Evolutionary conservation across 2,113 vertebrate species (phyloP).

Genomic region (Pongo pygmaeus): DNA sequence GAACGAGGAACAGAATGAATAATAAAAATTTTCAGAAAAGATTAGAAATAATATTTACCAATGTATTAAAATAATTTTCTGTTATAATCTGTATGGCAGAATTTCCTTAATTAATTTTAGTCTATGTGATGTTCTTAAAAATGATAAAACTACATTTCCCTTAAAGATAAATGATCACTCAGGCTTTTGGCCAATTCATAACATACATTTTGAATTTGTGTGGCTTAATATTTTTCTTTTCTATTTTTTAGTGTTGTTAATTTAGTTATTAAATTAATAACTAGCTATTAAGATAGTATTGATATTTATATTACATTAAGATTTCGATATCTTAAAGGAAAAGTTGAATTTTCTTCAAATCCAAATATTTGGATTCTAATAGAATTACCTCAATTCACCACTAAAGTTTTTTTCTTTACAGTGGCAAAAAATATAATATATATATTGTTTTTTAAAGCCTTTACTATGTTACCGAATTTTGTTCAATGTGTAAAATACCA

Average conservation of each 20-base stretch:
- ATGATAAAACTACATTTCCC: not conserved
- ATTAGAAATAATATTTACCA: not conserved
- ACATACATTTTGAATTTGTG: not conserved
- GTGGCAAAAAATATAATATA: no score
- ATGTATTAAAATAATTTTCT: not conserved
- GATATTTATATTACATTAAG: not conserved
- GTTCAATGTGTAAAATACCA: not conserved
- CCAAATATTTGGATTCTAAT: conserved; percentile 1
- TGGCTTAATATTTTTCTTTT: not conserved
- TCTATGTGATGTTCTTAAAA: not conserved
- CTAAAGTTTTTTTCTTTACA: not conserved
- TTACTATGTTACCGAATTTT: not conserved
- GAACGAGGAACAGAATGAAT: not conserved
- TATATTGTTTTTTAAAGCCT: not conserved
- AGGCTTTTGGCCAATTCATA: not conserved
- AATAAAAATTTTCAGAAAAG: not conserved
- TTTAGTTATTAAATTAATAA: conserved; percentile 1
- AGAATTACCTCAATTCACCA: not conserved
- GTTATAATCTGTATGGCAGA: not conserved
- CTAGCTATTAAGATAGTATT: not conserved
- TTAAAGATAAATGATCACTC: not conserved
- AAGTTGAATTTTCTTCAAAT: not conserved
- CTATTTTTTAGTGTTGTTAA: not conserved
- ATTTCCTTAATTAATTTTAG: not conserved
- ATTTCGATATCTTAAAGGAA: not conserved